Evolutionary conservation across 2,797 vertebrate genomes (phyloP).

Genomic region (Saxicola maurus): DNA sequence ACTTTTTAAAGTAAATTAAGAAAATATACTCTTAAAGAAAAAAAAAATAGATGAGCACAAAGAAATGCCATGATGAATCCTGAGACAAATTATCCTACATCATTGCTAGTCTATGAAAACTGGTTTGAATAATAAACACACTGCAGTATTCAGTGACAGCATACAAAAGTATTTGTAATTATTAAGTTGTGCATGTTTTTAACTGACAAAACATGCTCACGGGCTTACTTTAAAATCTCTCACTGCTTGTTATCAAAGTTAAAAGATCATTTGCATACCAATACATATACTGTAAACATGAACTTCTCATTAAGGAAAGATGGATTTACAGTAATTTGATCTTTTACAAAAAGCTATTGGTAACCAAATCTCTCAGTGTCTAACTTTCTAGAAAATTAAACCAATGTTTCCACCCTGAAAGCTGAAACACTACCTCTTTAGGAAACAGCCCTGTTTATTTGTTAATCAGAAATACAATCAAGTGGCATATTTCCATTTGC

Average conservation of each 20-base stretch:
- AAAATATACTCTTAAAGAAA: constrained; percentile 17
- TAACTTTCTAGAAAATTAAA: constrained; percentile 77
- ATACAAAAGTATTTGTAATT: constrained; percentile 55
- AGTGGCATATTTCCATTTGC: constrained; percentile 70
- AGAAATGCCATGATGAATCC: constrained; percentile 43
- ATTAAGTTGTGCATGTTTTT: constrained; percentile 59
- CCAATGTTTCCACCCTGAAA: constrained; percentile 70
- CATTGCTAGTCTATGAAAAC: constrained; percentile 13
- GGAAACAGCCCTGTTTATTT: constrained; percentile 76
- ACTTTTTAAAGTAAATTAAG: constrained; percentile 26
- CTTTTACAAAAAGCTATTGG: constrained; percentile 75
- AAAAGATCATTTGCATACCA: constrained; percentile 75
- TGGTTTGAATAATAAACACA: constrained; percentile 34
- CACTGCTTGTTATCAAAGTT: constrained; percentile 75
- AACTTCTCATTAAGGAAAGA: constrained; percentile 75
- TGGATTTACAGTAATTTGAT: constrained; percentile 73
- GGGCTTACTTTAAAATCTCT: constrained; percentile 72
- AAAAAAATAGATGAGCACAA: constrained; percentile 1
- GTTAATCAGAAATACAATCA: constrained; percentile 74
- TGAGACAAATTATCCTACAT: constrained; percentile 50
- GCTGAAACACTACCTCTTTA: constrained; percentile 66
- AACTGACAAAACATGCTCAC: constrained; percentile 70
- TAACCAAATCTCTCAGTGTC: constrained; percentile 65
- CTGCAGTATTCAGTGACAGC: constrained; percentile 43
- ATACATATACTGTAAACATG: constrained; percentile 75